Evolutionary conservation across 2,797 vertebrate species (phyloP).

Genomic region (Myiotriccus ornatus): DNA sequence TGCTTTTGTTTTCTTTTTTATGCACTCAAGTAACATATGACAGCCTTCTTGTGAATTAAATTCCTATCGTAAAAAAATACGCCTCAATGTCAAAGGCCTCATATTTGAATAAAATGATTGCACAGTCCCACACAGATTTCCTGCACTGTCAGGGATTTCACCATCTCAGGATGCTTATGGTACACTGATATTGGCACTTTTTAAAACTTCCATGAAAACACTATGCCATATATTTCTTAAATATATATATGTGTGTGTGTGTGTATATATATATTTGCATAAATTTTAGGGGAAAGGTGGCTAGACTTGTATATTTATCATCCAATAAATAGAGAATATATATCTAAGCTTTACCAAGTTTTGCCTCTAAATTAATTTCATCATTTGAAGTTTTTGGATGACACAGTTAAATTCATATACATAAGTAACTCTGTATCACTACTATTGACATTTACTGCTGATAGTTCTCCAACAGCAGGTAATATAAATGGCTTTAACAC

Average conservation of each 20-base stretch:
- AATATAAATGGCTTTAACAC: not conserved
- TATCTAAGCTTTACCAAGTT: not conserved
- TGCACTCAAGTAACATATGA: not conserved
- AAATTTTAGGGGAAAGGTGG: not conserved
- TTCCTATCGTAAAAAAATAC: not conserved
- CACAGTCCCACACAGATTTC: not conserved
- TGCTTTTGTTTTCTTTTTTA: not conserved
- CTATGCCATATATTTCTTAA: not conserved
- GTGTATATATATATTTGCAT: not conserved
- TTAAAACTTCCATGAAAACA: not conserved
- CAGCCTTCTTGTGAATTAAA: not conserved
- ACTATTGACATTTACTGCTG: not conserved
- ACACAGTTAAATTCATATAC: not conserved
- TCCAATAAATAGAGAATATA: not conserved
- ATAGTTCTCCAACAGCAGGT: not conserved
- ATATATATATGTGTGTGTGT: not conserved
- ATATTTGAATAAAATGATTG: not conserved
- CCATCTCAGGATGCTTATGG: not conserved
- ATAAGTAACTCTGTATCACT: not conserved
- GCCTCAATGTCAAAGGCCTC: not conserved
- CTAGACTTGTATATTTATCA: not conserved
- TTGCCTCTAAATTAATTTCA: not conserved
- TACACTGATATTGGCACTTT: not conserved
- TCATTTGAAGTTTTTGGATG: not conserved
- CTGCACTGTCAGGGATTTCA: not conserved